phyloP scores from a whole-genome alignment of 92 coral and sea anemone species.

The Galaxea fascicularis region DNA sequence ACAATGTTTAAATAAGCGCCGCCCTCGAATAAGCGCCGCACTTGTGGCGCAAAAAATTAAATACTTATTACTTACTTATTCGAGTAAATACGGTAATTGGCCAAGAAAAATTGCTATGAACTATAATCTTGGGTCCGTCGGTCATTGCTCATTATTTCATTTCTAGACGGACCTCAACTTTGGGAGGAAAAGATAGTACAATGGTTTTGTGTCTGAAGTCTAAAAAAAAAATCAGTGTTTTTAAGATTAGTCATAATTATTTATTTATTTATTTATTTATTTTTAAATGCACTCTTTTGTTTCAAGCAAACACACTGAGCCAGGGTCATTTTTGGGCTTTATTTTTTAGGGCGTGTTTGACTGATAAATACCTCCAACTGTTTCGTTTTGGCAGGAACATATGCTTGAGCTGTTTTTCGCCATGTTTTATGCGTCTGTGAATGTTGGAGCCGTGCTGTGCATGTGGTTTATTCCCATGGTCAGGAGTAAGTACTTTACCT shows the following conservation, averaged over 20 bases:
- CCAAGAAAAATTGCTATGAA: too few relatives aligned
- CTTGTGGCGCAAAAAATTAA: neutral
- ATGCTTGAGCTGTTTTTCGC: conserved; percentile 84
- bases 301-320: neutral
- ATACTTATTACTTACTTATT: too few relatives aligned
- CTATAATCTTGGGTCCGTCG: too few relatives aligned
- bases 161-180: too few relatives aligned
- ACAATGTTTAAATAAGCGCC: conserved; percentile 37
- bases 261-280: too few relatives aligned
- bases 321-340: neutral
- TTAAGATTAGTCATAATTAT: too few relatives aligned
- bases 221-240: too few relatives aligned
- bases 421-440: conserved; percentile 93
- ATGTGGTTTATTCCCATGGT: conserved; percentile 91
- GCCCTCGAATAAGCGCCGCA: conserved; percentile 15
- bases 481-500: conserved; percentile 67
- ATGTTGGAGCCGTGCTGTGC: conserved; percentile 89
- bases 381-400: conserved; percentile 58
- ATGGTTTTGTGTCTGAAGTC: too few relatives aligned
- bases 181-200: too few relatives aligned
- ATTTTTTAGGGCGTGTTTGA: neutral
- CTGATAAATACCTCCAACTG: neutral
- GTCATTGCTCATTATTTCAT: too few relatives aligned
- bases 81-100: too few relatives aligned
- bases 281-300: too few relatives aligned